Percentiles rank a stretch among this genome's conserved stretches.
These are phyloP conservation scores for Pavo muticus DNA, from an alignment of 2,113 vertebrate species.

Conservation along the genomic window DNA sequence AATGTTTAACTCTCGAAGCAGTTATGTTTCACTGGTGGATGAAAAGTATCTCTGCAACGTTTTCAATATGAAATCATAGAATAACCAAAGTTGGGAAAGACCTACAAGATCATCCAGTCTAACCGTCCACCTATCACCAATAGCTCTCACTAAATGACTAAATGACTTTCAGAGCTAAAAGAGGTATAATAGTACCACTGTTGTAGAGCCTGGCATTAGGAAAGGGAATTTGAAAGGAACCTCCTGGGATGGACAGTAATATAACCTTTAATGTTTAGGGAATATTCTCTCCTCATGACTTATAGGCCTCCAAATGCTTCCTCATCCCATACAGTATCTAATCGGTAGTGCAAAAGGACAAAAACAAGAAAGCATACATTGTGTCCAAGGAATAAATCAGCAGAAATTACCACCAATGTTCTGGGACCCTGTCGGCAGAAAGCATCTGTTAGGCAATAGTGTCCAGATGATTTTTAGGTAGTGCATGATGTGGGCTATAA, in stretches of 20 bases:
- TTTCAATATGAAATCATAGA: neutral
- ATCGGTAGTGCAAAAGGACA: neutral
- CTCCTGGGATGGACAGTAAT: neutral
- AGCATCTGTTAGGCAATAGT: neutral
- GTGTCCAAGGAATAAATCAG: neutral
- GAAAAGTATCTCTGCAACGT: neutral
- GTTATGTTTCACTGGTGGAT: neutral
- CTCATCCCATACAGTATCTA: neutral
- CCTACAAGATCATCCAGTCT: too few species aligned
- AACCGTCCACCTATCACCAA: too few species aligned
- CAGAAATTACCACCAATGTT: neutral
- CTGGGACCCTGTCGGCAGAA: neutral
- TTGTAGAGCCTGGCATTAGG: neutral
- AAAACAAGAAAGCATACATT: neutral
- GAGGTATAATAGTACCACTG: neutral
- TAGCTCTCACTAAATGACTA: too few species aligned
- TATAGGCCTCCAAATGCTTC: neutral
- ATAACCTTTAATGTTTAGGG: neutral
- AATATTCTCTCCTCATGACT: neutral
- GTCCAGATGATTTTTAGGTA: neutral
- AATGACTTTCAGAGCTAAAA: neutral
- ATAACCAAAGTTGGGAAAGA: too few species aligned
- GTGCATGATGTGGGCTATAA: neutral
- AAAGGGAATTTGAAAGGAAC: neutral
- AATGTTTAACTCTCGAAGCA: neutral